Conservation (phyloP, 2,888 invertebrate species). For the Thysanoteuthis rhombus region DNA sequence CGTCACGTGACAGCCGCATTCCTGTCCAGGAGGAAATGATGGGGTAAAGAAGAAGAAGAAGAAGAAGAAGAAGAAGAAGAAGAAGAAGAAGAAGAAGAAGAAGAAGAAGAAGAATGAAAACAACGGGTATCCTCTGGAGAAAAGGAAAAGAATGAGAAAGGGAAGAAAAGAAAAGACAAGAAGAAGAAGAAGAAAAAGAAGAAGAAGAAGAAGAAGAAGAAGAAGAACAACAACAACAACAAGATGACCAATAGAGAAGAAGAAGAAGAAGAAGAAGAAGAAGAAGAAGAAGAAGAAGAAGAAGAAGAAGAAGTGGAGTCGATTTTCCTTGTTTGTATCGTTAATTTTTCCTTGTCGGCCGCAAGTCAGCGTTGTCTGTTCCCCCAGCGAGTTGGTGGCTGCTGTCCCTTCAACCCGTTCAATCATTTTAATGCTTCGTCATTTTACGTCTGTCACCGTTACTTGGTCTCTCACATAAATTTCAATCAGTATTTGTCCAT, state of each 20-base stretch:
- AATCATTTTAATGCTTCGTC: not conserved
- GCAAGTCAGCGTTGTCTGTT: not conserved
- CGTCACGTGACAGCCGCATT: not conserved
- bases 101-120: not conserved
- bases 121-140: not conserved
- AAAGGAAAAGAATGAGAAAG: not conserved
- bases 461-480: not conserved
- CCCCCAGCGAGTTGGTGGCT: not conserved
- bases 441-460: not conserved
- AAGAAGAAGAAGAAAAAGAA: not conserved
- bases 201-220: not conserved
- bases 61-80: not conserved
- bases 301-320: not conserved
- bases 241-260: not conserved
- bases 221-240: not conserved
- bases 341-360: not conserved
- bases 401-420: not conserved
- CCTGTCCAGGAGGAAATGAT: not conserved
- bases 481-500: slow-evolving; percentile 12
- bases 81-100: not conserved
- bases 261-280: not conserved
- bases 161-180: not conserved
- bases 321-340: not conserved
- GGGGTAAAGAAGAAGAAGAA: not conserved
- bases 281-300: not conserved